A percentile compares a stretch with the other conserved stretches of the same genome.
Conservation (phyloP, 2,888 invertebrate species). For the Altica lythri region DNA sequence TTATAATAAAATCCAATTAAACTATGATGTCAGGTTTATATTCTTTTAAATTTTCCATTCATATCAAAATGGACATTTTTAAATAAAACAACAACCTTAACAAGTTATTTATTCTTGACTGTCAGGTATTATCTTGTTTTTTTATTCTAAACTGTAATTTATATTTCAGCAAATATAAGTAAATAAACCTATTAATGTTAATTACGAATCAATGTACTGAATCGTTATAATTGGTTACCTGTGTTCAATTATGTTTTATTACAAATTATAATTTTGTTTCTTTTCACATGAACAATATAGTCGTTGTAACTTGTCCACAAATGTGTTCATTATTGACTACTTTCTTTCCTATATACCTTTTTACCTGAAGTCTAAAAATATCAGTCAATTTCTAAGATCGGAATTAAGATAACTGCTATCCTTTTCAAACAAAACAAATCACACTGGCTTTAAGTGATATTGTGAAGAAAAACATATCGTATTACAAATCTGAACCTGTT, state of each 20-base stretch:
- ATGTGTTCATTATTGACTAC: too few relatives aligned
- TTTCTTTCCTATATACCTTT: too few relatives aligned
- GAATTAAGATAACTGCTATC: not conserved
- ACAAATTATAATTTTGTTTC: not conserved
- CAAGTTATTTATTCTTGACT: too few relatives aligned
- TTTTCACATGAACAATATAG: not conserved
- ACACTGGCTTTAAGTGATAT: not conserved
- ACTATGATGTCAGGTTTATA: too few relatives aligned
- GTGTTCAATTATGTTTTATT: conserved; percentile 1
- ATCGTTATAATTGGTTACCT: conserved; percentile 7
- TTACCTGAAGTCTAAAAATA: too few relatives aligned
- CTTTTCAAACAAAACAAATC: conserved; percentile 1
- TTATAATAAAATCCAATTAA: too few relatives aligned
- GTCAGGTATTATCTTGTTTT: too few relatives aligned
- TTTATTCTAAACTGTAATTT: too few relatives aligned
- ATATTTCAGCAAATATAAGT: conserved; percentile 2
- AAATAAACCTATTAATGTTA: conserved; percentile 7
- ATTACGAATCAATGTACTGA: conserved; percentile 8
- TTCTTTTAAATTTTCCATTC: too few relatives aligned
- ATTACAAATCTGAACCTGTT: not conserved
- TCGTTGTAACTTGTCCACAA: not conserved
- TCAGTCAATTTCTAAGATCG: not conserved
- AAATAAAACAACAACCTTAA: too few relatives aligned
- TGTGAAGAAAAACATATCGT: not conserved
- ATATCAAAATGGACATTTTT: too few relatives aligned